Conservation (phyloP, 2,797 vertebrate genomes). For the Gadopsis bispinosus region DNA sequence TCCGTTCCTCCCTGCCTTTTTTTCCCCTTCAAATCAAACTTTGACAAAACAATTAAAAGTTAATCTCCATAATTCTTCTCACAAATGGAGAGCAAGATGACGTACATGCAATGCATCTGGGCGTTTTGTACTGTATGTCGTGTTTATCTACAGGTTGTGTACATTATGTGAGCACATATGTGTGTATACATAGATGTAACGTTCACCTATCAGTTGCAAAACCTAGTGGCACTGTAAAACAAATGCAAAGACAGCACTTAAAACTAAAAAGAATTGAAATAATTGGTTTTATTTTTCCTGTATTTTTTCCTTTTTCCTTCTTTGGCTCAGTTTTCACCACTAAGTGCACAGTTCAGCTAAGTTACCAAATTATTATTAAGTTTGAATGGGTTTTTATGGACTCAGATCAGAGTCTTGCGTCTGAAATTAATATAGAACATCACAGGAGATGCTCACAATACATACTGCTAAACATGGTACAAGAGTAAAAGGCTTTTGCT, state of each 20-base stretch:
- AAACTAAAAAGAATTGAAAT: not conserved
- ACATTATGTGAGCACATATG: no score
- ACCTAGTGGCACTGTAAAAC: not conserved
- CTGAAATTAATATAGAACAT: not conserved
- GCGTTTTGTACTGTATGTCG: not conserved
- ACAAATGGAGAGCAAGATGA: not conserved
- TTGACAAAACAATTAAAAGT: not conserved
- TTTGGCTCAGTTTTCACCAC: not conserved
- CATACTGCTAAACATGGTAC: not conserved
- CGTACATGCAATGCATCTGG: not conserved
- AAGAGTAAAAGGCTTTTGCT: not conserved
- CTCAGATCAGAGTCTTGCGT: not conserved
- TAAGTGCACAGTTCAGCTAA: not conserved
- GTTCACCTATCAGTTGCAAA: not conserved
- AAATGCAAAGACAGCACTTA: no score
- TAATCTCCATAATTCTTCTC: not conserved
- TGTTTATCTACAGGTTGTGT: not conserved
- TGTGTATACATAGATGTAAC: not conserved
- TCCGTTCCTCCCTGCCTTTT: not conserved
- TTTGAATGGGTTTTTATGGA: not conserved
- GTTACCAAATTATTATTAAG: not conserved
- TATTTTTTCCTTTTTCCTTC: no score
- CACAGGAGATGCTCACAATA: not conserved
- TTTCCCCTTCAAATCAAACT: constrained; percentile 7
- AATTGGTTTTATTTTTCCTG: not conserved